These are phyloP conservation scores for Drosophila azteca DNA, from an alignment of 1,140 invertebrate genomes.

Conservation along the genomic window DNA sequence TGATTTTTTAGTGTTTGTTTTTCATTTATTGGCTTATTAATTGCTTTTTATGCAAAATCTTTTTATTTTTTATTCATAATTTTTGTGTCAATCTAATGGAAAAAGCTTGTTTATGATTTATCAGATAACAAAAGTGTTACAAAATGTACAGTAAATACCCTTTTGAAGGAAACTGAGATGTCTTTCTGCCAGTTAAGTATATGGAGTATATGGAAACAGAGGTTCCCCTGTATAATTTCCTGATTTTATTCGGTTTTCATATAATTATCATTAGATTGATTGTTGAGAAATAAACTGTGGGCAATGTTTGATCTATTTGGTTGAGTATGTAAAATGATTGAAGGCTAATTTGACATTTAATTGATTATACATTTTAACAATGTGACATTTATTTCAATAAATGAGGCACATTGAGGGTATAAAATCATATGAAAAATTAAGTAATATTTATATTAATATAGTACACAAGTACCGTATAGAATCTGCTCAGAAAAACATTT, in stretches of 20 bases:
- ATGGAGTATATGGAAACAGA: no score
- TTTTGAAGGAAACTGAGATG: not conserved
- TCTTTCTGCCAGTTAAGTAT: no score
- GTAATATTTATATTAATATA: no score
- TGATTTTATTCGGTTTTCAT: not conserved
- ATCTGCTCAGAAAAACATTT: no score
- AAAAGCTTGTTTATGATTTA: constrained; percentile 19
- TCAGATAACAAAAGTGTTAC: not conserved
- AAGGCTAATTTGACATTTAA: no score
- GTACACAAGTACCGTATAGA: no score
- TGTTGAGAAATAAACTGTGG: not conserved
- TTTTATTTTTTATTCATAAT: not conserved
- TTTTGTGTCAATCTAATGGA: constrained; percentile 17
- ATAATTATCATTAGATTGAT: not conserved
- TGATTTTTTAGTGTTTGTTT: not conserved
- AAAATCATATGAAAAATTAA: no score
- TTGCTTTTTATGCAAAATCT: constrained; percentile 12
- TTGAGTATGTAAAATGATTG: no score
- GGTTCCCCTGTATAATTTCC: not conserved
- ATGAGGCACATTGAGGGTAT: no score
- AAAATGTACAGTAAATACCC: not conserved
- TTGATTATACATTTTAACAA: no score
- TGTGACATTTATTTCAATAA: no score
- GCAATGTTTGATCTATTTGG: no score
- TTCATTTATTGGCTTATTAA: constrained; percentile 9